A percentile compares a stretch with the other conserved stretches of the same genome.
These are phyloP conservation scores for Globodera rostochiensis DNA, from an alignment of 1,140 invertebrate genomes.

Conservation along the genomic window DNA sequence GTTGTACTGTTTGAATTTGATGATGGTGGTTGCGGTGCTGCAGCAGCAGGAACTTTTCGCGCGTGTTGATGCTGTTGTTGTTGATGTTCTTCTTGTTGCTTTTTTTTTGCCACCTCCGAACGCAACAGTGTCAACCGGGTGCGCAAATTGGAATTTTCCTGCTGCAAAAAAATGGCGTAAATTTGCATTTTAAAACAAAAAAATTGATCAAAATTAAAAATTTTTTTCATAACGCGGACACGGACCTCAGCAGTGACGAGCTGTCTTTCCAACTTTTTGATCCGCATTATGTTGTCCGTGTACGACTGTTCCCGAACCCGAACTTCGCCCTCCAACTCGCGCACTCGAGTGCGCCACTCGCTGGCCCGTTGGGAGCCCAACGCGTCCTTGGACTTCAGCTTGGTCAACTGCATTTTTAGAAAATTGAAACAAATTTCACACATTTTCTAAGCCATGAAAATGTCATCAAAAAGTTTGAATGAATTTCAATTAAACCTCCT, in stretches of 20 bases:
- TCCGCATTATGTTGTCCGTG: background rate
- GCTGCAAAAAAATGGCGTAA: background rate
- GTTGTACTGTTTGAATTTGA: background rate
- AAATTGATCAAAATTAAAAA: background rate
- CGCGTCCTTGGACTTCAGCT: constrained; percentile 5
- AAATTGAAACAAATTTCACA: background rate
- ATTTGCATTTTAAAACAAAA: background rate
- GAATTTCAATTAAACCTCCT: constrained; percentile 4
- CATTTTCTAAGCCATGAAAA: background rate
- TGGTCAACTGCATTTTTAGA: background rate
- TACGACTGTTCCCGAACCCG: constrained; percentile 3
- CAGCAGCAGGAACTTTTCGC: background rate
- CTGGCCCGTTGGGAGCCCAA: background rate
- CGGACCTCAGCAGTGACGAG: constrained; percentile 8
- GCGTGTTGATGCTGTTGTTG: background rate
- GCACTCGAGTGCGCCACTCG: constrained; percentile 7
- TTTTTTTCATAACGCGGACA: background rate
- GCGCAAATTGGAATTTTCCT: constrained; percentile 15
- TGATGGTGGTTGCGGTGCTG: background rate
- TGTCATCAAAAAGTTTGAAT: background rate
- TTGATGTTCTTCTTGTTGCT: constrained; percentile 5
- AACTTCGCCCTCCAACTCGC: constrained; percentile 18
- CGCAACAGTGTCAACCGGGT: constrained; percentile 10
- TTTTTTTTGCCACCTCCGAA: background rate
- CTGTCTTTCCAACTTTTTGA: background rate